Evolutionary conservation across 1,140 invertebrate genomes (phyloP).

Genomic region (Myzus persicae): DNA sequence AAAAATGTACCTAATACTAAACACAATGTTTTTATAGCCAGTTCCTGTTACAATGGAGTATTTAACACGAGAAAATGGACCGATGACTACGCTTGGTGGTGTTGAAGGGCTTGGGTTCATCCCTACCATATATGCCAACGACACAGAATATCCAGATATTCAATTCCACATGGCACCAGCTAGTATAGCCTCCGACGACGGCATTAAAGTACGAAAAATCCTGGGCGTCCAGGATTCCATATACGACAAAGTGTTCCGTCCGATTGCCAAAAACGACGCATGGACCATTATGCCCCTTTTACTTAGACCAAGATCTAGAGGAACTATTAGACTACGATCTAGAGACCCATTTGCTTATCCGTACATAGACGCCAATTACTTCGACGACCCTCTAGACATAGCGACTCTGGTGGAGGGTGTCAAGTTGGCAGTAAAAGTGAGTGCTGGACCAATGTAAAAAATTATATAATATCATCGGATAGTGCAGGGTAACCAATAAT

Average conservation of each 20-base stretch:
- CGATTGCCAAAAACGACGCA: slow-evolving; percentile 78
- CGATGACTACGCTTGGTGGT: slow-evolving; percentile 84
- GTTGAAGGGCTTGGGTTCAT: slow-evolving; percentile 86
- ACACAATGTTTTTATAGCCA: slow-evolving; percentile 71
- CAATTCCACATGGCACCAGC: slow-evolving; percentile 89
- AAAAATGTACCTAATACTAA: not conserved
- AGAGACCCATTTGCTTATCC: slow-evolving; percentile 86
- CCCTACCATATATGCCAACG: slow-evolving; percentile 81
- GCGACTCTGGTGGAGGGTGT: slow-evolving; percentile 80
- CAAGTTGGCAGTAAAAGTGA: slow-evolving; percentile 65
- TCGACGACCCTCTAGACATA: slow-evolving; percentile 79
- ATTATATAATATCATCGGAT: not conserved
- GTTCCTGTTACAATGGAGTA: slow-evolving; percentile 82
- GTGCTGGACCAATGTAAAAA: not conserved
- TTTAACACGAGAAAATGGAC: slow-evolving; percentile 77
- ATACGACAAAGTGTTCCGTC: slow-evolving; percentile 79
- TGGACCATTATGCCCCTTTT: slow-evolving; percentile 86
- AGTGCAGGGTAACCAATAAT: not conserved
- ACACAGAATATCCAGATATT: slow-evolving; percentile 79
- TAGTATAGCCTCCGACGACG: slow-evolving; percentile 77
- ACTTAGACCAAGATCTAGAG: slow-evolving; percentile 80
- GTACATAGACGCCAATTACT: slow-evolving; percentile 88
- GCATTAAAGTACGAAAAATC: slow-evolving; percentile 75
- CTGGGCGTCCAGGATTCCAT: slow-evolving; percentile 83
- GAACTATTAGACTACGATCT: slow-evolving; percentile 74